phyloP scores from a whole-genome alignment of 2,888 invertebrate species.

The Imbricaverruca yamaguchii region DNA sequence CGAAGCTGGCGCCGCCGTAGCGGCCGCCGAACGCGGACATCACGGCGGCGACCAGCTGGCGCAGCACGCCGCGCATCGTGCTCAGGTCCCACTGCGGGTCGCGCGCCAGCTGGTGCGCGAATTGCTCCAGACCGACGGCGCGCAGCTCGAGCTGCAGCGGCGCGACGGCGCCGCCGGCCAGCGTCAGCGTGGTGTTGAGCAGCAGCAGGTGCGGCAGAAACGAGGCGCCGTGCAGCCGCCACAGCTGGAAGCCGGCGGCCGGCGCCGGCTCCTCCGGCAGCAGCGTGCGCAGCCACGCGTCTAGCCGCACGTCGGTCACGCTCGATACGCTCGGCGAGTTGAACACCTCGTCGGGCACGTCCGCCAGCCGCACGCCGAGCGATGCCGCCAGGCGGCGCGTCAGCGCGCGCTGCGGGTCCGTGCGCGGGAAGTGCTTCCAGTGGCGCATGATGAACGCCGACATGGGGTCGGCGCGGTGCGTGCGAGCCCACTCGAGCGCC shows the following conservation, averaged over 20 bases:
- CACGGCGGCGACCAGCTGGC: neutral
- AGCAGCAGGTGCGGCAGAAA: neutral
- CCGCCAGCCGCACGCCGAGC: neutral
- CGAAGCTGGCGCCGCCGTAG: constrained; percentile 9
- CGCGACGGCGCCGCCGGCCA: neutral
- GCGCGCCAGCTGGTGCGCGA: neutral
- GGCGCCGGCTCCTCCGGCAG: neutral
- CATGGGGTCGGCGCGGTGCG: neutral
- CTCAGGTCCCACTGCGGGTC: neutral
- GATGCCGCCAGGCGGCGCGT: neutral
- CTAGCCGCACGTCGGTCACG: neutral
- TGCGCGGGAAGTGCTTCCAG: neutral
- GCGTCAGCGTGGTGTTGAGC: neutral
- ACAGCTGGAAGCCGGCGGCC: neutral
- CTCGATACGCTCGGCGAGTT: neutral
- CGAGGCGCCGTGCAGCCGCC: constrained; percentile 8
- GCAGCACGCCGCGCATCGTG: neutral
- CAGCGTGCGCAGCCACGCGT: neutral
- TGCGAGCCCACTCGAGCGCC: neutral
- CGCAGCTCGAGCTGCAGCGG: constrained; percentile 1
- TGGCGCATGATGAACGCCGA: neutral
- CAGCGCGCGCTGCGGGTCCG: neutral
- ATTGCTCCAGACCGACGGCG: neutral
- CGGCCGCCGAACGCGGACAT: neutral
- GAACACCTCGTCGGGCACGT: neutral